phyloP scores from a whole-genome alignment of 2,113 vertebrate species.

The Tinamus guttatus region DNA sequence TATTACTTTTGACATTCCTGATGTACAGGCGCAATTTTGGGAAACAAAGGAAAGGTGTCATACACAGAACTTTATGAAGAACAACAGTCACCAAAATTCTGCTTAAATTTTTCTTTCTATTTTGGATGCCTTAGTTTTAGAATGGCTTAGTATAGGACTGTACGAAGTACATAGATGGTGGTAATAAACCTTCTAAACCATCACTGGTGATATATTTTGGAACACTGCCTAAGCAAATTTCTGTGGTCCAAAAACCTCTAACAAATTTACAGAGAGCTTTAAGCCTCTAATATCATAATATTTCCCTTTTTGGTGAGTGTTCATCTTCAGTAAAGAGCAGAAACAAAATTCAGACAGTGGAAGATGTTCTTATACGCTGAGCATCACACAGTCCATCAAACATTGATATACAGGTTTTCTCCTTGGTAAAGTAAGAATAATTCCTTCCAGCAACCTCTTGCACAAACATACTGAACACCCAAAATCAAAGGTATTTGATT shows the following conservation, averaged over 20 bases:
- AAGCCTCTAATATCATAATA: slow-evolving; percentile 18
- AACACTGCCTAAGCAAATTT: slow-evolving; percentile 61
- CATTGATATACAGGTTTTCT: slow-evolving; percentile 75
- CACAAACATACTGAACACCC: slow-evolving; percentile 72
- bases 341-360: slow-evolving; percentile 78
- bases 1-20: slow-evolving; percentile 83
- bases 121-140: slow-evolving; percentile 41
- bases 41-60: slow-evolving; percentile 78
- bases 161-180: slow-evolving; percentile 51
- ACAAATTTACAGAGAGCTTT: slow-evolving; percentile 51
- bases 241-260: slow-evolving; percentile 60
- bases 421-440: slow-evolving; percentile 71
- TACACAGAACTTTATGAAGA: slow-evolving; percentile 86
- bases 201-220: slow-evolving; percentile 52
- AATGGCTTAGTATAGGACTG: slow-evolving; percentile 67
- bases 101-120: slow-evolving; percentile 45
- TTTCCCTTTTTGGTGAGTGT: slow-evolving; percentile 82
- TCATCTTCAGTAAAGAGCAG: slow-evolving; percentile 84
- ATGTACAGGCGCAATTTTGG: slow-evolving; percentile 76
- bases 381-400: slow-evolving; percentile 86
- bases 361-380: slow-evolving; percentile 79
- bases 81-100: slow-evolving; percentile 82
- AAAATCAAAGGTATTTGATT: slow-evolving; percentile 70
- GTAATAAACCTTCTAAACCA: slow-evolving; percentile 55
- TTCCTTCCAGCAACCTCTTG: slow-evolving; percentile 75